Evolutionary conservation across 1,140 invertebrate genomes (phyloP).

Genomic region (Drosophila sulfurigaster): DNA sequence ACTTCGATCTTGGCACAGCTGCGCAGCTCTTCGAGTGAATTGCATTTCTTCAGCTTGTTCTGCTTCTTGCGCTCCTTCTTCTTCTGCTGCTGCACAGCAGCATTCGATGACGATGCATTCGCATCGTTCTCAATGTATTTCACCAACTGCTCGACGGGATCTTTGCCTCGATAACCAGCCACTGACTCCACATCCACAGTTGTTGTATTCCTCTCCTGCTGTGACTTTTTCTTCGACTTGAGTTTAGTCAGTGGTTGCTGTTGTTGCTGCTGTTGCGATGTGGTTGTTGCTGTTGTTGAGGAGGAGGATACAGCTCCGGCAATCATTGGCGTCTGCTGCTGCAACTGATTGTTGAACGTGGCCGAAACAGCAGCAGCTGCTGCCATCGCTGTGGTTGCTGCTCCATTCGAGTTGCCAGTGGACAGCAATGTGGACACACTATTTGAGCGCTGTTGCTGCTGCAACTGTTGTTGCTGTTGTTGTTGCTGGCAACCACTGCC

Average conservation of each 20-base stretch:
- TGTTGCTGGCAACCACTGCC: conserved; percentile 20
- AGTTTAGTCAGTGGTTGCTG: conserved; percentile 56
- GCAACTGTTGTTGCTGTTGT: conserved; percentile 1
- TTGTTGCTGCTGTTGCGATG: conserved; percentile 15
- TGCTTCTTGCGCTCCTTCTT: conserved; percentile 78
- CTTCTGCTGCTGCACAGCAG: conserved; percentile 49
- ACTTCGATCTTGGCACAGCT: conserved; percentile 82
- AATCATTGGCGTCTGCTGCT: conserved; percentile 25
- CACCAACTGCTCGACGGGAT: conserved; percentile 86
- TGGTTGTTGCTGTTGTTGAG: conserved; percentile 35
- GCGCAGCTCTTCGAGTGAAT: conserved; percentile 89
- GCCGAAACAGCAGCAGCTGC: conserved; percentile 54
- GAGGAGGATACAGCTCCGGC: not conserved
- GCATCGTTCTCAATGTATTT: conserved; percentile 85
- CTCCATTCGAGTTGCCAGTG: conserved; percentile 42
- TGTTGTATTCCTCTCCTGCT: conserved; percentile 86
- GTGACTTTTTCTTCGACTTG: conserved; percentile 76
- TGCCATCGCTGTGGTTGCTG: conserved; percentile 59
- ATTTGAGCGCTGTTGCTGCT: conserved; percentile 52
- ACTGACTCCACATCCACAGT: conserved; percentile 86
- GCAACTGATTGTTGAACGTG: conserved; percentile 55
- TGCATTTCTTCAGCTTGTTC: conserved; percentile 87
- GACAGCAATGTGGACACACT: conserved; percentile 61
- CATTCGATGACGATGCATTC: conserved; percentile 9
- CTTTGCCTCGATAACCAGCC: conserved; percentile 87